Conservation (phyloP, 2,888 invertebrate species). For the Calliopum simillimum region DNA sequence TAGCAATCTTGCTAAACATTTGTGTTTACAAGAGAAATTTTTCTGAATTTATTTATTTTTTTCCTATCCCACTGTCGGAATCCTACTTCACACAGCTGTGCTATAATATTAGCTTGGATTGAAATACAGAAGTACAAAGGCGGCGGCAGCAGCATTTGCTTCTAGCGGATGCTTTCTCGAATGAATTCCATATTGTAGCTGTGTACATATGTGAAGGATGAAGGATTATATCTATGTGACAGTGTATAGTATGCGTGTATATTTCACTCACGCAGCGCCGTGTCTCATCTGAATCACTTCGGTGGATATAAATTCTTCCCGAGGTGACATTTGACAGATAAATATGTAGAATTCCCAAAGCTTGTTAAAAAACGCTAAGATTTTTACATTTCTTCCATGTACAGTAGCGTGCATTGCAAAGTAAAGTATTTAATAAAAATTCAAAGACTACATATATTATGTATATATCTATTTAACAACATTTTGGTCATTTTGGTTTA, state of each 20-base stretch:
- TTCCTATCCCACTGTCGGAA: too few relatives aligned
- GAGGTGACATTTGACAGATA: conserved; percentile 60
- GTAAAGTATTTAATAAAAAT: too few relatives aligned
- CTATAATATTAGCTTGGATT: conserved; percentile 22
- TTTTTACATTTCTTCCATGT: not conserved
- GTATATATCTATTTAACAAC: too few relatives aligned
- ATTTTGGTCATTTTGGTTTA: too few relatives aligned
- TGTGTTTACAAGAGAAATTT: too few relatives aligned
- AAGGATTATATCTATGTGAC: conserved; percentile 30
- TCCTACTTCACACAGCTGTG: too few relatives aligned
- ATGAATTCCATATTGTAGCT: conserved; percentile 7
- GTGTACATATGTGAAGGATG: conserved; percentile 1
- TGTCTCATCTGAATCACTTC: not conserved
- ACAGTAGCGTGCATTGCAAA: too few relatives aligned
- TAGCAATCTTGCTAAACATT: too few relatives aligned
- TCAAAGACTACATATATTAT: too few relatives aligned
- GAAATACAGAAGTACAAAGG: not conserved
- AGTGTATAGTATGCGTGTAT: not conserved
- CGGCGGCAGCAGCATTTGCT: not conserved
- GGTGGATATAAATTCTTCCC: conserved; percentile 37
- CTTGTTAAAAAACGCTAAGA: not conserved
- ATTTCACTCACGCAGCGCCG: not conserved
- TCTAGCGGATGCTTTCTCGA: not conserved
- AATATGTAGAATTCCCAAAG: conserved; percentile 9
- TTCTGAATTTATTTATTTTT: too few relatives aligned